Percentiles rank a stretch among this genome's conserved stretches.
Evolutionary conservation across 2,113 vertebrate species (phyloP).

Genomic region (Heterocephalus glaber): DNA sequence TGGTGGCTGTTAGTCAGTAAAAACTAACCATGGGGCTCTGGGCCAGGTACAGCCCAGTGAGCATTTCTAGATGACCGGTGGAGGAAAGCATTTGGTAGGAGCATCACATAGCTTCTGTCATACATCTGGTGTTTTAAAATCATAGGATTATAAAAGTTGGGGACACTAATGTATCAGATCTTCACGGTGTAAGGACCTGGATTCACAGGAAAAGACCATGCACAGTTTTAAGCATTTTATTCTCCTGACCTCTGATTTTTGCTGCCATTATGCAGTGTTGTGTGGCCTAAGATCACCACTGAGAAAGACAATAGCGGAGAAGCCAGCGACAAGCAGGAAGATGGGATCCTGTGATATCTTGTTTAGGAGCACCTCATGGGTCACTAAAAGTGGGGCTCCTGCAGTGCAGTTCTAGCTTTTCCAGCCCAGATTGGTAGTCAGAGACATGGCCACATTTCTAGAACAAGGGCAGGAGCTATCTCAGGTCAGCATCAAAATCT

Average conservation of each 20-base stretch:
- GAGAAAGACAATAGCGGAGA: background rate
- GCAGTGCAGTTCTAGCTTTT: background rate
- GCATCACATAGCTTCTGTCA: background rate
- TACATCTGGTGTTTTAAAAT: background rate
- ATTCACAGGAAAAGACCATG: background rate
- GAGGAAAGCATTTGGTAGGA: background rate
- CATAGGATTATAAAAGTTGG: background rate
- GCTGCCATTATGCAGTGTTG: background rate
- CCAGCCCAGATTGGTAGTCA: background rate
- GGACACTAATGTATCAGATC: background rate
- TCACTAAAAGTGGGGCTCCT: background rate
- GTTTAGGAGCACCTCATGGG: background rate
- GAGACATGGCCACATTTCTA: background rate
- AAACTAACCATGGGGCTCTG: background rate
- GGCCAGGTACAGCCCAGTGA: background rate
- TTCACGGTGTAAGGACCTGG: background rate
- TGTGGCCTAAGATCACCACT: background rate
- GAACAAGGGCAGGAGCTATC: background rate
- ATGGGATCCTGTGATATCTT: background rate
- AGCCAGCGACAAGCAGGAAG: background rate
- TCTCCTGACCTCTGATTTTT: background rate
- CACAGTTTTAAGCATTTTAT: background rate
- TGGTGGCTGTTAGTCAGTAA: background rate
- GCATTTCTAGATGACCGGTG: background rate
- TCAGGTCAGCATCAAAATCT: background rate